Conservation (phyloP, 2,113 vertebrate species). For the Ceratotherium simum region DNA sequence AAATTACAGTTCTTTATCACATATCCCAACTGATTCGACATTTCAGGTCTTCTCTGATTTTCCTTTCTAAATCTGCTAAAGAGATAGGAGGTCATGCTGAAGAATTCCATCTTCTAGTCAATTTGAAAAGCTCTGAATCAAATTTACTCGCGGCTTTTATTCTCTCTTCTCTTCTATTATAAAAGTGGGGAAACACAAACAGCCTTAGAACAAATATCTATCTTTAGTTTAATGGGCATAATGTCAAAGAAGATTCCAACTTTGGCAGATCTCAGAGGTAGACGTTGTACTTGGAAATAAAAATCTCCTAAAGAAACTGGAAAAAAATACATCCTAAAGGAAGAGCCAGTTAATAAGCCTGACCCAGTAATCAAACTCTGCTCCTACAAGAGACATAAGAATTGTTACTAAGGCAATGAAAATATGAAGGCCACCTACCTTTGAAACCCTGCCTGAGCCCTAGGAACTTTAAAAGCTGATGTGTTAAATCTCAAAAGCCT, state of each 20-base stretch:
- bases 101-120: not conserved
- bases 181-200: not conserved
- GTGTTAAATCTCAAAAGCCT: not conserved
- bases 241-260: not conserved
- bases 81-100: not conserved
- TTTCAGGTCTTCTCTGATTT: not conserved
- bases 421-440: not conserved
- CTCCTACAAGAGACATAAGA: not conserved
- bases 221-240: not conserved
- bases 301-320: not conserved
- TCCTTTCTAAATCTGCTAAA: not conserved
- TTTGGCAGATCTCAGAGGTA: slow-evolving; percentile 5
- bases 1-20: slow-evolving; percentile 33
- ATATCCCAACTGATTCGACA: not conserved
- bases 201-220: not conserved
- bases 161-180: not conserved
- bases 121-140: not conserved
- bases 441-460: not conserved
- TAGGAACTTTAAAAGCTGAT: not conserved
- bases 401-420: not conserved
- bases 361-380: not conserved
- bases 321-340: not conserved
- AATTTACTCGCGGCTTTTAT: not conserved
- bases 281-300: not conserved
- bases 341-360: not conserved